Conservation (phyloP, 2,113 vertebrate species). For the Phalacrocorax pelagicus region DNA sequence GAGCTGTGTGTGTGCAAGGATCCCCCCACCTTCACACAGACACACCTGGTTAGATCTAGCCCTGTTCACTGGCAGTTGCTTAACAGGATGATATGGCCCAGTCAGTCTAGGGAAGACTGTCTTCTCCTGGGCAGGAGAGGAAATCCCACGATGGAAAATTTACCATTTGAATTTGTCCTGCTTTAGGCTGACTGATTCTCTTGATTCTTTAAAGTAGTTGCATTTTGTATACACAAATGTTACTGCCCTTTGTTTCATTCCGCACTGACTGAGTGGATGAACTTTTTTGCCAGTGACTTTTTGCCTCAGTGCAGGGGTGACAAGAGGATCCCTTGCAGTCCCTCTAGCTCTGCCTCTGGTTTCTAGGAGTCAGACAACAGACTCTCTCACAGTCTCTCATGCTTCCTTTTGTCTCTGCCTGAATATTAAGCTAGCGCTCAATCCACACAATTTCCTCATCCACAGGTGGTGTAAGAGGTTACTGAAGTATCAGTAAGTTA, state of each 20-base stretch:
- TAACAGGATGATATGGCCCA: background rate
- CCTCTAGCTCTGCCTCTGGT: background rate
- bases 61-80: background rate
- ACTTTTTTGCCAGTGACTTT: background rate
- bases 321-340: background rate
- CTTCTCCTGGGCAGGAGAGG: background rate
- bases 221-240: background rate
- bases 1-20: background rate
- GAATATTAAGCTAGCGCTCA: background rate
- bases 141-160: background rate
- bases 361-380: background rate
- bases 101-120: background rate
- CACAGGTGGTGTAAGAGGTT: background rate
- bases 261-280: background rate
- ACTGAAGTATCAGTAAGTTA: background rate
- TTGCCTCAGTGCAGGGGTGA: background rate
- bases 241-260: background rate
- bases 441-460: background rate
- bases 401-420: background rate
- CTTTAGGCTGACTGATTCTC: background rate
- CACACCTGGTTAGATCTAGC: background rate
- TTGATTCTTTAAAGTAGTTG: background rate
- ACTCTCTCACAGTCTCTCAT: background rate
- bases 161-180: background rate
- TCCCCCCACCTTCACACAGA: background rate